A percentile compares a stretch with the other conserved stretches of the same genome.
phyloP scores from a whole-genome alignment of 2,888 invertebrate genomes.

The Leptinotarsa haldemani region DNA sequence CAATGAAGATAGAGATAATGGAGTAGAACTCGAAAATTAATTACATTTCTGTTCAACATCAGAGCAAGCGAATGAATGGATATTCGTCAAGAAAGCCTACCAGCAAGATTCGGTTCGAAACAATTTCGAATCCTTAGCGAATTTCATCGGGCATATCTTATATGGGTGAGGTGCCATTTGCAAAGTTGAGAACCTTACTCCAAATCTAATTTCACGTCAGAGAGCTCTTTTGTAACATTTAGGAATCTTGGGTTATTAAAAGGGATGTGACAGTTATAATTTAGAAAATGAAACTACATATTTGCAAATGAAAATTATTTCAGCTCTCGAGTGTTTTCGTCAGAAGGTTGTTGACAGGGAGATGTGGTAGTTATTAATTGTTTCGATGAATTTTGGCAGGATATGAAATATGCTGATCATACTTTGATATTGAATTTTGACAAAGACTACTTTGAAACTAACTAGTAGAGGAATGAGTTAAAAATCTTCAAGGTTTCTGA shows the following conservation, averaged over 20 bases:
- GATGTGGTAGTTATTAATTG: too few species aligned
- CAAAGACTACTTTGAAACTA: too few species aligned
- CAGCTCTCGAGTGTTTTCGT: too few species aligned
- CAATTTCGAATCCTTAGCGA: constrained; percentile 11
- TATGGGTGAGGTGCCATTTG: neutral
- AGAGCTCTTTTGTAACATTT: neutral
- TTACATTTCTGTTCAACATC: constrained; percentile 13
- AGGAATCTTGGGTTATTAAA: neutral
- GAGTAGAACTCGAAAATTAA: constrained; percentile 14
- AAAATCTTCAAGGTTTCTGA: too few species aligned
- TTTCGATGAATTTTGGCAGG: too few species aligned
- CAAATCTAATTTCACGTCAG: neutral
- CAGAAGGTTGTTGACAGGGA: too few species aligned
- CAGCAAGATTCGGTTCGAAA: constrained; percentile 1
- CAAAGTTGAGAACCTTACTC: neutral
- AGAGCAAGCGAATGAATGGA: neutral
- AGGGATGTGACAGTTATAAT: neutral
- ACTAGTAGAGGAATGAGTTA: too few species aligned
- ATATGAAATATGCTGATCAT: too few species aligned
- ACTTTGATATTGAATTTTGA: too few species aligned
- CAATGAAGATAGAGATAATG: constrained; percentile 17
- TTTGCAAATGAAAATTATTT: neutral
- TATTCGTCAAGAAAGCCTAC: constrained; percentile 17
- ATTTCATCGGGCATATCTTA: neutral
- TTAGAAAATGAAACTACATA: neutral